Evolutionary conservation across 2,888 invertebrate species (phyloP), one percentile per base, ranked within the genome.

Genomic region (Priocnemis perturbator): DNA sequence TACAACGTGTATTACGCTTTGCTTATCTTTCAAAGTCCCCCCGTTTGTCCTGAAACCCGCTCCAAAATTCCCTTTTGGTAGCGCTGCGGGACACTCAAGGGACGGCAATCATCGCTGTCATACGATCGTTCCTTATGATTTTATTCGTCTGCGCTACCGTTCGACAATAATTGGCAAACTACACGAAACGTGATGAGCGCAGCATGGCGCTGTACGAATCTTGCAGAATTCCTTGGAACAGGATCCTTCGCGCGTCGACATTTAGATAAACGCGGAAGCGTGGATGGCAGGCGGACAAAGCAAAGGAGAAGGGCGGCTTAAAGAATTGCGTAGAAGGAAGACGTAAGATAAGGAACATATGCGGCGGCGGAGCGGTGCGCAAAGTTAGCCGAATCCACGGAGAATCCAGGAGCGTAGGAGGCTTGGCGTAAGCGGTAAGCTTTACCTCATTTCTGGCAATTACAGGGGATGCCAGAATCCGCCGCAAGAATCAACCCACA

Each of bases 401-500:
- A 69, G 74, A 67, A 78, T 71, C 73, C 73, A 73, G 75, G 69
- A 77, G 81, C 81, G 77, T 79, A 83, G 82, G 76, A 82, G 79
- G 82, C 76, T 83, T 68, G 79, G 76, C 82, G 80, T 78, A 77
- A 82, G 84, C 82, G 81, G 82, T 81, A 83, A 86, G 86, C 86
- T 87, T 87, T 83, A 87, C 84, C 87, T 88, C 86, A 86, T 87
- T 87, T 86, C 85, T 81, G 84, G 84, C 87, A 88, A 88, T 88
- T 88, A 88, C 86, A 85, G 83, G 83, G 83, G 84, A 85, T 85
- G 85, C 85, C 84, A 86, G 84, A 87, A 88, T 87, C 85, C 87
- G 83, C 88, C 88, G 83, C 88, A 87, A 87, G 86, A 87, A 88
- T 87, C 86, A 88, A 85, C 85, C 86, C 81, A 68, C 78, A 67